Conservation (phyloP, 2,888 invertebrate genomes). For the Tromatobia lineatoria region DNA sequence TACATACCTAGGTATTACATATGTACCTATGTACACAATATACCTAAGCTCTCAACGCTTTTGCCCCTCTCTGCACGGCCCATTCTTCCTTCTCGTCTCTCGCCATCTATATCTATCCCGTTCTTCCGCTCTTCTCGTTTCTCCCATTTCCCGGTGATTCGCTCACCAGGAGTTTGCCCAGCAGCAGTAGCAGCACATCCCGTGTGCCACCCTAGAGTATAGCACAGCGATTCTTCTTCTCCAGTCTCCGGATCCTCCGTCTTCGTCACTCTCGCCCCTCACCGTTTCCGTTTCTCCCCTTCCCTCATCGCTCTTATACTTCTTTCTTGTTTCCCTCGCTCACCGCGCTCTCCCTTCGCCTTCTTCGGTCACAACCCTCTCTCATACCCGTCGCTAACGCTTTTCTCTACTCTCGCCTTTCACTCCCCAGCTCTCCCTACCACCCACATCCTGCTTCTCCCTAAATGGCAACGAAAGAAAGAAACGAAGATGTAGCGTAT, state of each 20-base stretch:
- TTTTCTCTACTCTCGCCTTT: constrained; percentile 64
- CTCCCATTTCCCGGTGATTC: constrained; percentile 38
- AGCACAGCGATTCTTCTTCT: constrained; percentile 55
- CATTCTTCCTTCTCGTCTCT: constrained; percentile 65
- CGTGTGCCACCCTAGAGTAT: constrained; percentile 10
- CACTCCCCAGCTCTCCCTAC: constrained; percentile 72
- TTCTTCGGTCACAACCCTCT: constrained; percentile 46
- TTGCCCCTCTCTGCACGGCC: constrained; percentile 51
- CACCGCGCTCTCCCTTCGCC: constrained; percentile 21
- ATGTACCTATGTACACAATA: constrained; percentile 45
- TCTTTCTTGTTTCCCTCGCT: constrained; percentile 57
- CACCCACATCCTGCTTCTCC: constrained; percentile 75
- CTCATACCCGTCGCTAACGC: background rate
- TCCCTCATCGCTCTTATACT: constrained; percentile 55
- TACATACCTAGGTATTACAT: constrained; percentile 22
- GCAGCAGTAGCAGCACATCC: constrained; percentile 37
- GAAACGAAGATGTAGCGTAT: constrained; percentile 29
- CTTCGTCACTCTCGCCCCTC: constrained; percentile 33
- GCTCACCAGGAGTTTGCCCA: constrained; percentile 16
- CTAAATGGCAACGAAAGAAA: constrained; percentile 31
- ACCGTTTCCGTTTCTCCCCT: constrained; percentile 53
- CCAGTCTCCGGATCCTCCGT: constrained; percentile 30
- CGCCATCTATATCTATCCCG: constrained; percentile 41
- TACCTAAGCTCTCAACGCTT: constrained; percentile 66
- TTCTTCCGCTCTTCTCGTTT: constrained; percentile 29